phyloP scores from a whole-genome alignment of 1,140 invertebrate species.

The Muscidifurax raptorellus region DNA sequence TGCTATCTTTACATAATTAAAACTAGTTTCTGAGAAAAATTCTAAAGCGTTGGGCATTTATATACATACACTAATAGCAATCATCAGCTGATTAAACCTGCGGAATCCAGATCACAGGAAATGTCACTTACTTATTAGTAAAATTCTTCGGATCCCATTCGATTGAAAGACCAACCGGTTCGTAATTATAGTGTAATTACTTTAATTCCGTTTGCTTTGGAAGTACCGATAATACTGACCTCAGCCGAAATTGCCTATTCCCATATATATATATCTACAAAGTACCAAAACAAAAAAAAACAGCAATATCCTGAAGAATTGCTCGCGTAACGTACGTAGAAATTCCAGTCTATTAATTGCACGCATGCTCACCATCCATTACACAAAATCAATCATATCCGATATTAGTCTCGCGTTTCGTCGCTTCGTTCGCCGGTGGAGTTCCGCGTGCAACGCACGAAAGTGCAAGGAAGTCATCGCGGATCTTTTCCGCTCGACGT shows the following conservation, averaged over 20 bases:
- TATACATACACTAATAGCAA: no score
- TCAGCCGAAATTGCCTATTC: no score
- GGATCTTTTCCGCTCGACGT: neutral
- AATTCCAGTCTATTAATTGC: slow-evolving; percentile 4
- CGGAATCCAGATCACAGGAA: neutral
- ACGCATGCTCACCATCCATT: slow-evolving; percentile 13
- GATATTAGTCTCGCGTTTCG: slow-evolving; percentile 2
- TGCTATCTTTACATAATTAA: no score
- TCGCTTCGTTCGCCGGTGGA: neutral
- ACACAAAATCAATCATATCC: slow-evolving; percentile 27
- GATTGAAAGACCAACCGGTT: no score
- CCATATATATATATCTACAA: no score
- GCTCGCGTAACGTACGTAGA: slow-evolving; percentile 25
- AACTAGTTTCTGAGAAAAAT: neutral
- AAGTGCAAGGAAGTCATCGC: slow-evolving; percentile 30
- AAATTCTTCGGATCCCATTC: no score
- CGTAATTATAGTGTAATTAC: no score
- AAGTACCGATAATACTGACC: no score
- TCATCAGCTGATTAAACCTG: neutral
- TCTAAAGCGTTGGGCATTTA: no score
- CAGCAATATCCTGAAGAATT: no score
- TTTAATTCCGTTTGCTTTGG: no score
- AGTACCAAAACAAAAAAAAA: no score
- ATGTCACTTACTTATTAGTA: neutral
- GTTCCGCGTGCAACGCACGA: slow-evolving; percentile 19